Evolutionary conservation across 2,113 vertebrate genomes (phyloP).

Genomic region (Oxyura jamaicensis): DNA sequence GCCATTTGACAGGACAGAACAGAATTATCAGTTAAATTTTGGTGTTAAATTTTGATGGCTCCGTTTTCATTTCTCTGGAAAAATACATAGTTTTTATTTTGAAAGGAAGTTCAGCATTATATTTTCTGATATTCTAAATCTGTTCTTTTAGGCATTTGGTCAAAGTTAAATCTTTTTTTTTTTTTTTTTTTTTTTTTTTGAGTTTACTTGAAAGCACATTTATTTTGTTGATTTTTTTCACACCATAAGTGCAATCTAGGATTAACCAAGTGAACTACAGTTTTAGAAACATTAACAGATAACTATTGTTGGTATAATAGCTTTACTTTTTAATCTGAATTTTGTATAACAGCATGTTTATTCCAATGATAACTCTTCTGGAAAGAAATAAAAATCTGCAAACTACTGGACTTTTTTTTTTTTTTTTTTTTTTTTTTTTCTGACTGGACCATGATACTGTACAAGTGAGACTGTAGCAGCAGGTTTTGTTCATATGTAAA

Average conservation of each 20-base stretch:
- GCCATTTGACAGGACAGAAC: neutral
- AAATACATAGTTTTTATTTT: fast-evolving
- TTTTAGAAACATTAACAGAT: neutral
- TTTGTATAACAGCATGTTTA: too few species aligned
- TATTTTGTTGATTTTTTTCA: neutral
- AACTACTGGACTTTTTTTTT: too few species aligned
- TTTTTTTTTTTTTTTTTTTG: too few species aligned
- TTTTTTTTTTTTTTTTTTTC: neutral
- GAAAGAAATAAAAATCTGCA: too few species aligned
- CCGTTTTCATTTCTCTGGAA: neutral
- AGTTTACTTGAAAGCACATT: neutral
- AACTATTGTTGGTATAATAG: too few species aligned
- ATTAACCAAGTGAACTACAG: neutral
- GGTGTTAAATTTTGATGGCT: too few species aligned
- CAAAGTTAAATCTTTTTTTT: neutral
- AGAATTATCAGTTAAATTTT: neutral
- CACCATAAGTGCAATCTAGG: neutral
- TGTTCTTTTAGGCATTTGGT: fast-evolving
- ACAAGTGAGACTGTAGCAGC: neutral
- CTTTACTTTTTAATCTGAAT: too few species aligned
- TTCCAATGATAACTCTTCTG: too few species aligned
- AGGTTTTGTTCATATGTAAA: neutral
- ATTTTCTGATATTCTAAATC: neutral
- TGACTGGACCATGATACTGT: neutral
- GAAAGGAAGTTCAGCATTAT: neutral